phyloP scores from a whole-genome alignment of 2,888 invertebrate species.

The Agriopis marginaria region DNA sequence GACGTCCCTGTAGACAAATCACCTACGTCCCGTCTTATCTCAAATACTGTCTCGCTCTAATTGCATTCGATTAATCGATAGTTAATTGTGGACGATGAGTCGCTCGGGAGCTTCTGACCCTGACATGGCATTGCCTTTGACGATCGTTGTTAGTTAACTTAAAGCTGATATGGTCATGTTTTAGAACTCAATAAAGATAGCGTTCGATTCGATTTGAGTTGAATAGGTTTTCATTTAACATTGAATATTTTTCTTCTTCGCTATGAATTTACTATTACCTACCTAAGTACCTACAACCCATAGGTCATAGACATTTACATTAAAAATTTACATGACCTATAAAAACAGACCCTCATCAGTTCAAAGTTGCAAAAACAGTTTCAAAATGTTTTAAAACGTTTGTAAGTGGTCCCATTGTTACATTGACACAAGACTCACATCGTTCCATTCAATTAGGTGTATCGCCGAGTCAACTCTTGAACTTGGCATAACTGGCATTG shows the following conservation, averaged over 20 bases:
- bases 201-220: too few species aligned
- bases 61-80: conserved; percentile 62
- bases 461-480: conserved; percentile 47
- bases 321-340: conserved; percentile 23
- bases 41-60: conserved; percentile 73
- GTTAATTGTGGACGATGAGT: conserved; percentile 34
- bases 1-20: conserved; percentile 54
- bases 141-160: conserved; percentile 15
- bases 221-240: too few species aligned
- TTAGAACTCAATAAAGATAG: neutral
- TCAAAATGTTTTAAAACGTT: conserved; percentile 19
- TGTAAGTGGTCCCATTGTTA: conserved; percentile 31
- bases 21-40: conserved; percentile 64
- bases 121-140: conserved; percentile 13
- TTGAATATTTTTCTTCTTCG: neutral
- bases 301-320: neutral
- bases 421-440: conserved; percentile 24
- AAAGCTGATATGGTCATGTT: neutral
- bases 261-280: neutral
- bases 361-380: conserved; percentile 24
- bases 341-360: conserved; percentile 30
- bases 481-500: conserved; percentile 31
- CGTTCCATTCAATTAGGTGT: conserved; percentile 41
- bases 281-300: neutral
- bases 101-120: conserved; percentile 27